These are phyloP conservation scores for Aphelinus certus DNA, from an alignment of 1,140 invertebrate genomes.

Conservation along the genomic window DNA sequence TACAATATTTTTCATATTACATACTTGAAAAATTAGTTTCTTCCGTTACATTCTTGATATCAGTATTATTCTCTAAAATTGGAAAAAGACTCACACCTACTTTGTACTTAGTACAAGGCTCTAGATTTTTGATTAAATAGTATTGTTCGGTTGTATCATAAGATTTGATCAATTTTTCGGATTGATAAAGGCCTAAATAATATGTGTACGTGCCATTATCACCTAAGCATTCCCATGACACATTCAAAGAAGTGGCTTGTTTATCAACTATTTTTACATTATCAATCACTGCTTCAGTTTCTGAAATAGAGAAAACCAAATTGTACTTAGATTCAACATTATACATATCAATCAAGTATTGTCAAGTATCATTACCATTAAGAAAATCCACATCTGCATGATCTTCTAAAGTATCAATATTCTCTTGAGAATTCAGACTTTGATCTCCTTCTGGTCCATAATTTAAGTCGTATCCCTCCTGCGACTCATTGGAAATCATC, in stretches of 20 bases:
- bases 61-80: neutral
- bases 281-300: constrained; percentile 4
- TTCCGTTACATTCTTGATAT: neutral
- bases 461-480: constrained; percentile 1
- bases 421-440: constrained; percentile 7
- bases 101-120: constrained; percentile 43
- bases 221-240: constrained; percentile 39
- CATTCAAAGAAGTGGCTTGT: constrained; percentile 18
- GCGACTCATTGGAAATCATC: constrained; percentile 2
- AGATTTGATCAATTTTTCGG: neutral
- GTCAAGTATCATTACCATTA: no score
- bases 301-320: no score
- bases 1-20: no score
- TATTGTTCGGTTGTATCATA: neutral
- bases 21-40: constrained; percentile 2
- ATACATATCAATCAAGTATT: no score
- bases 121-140: constrained; percentile 37
- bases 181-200: no score
- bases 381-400: no score
- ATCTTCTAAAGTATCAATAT: no score
- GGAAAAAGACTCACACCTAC: constrained; percentile 38
- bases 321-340: no score
- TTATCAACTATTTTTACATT: constrained; percentile 3
- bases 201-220: no score
- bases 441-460: neutral